Evolutionary conservation across 2,888 invertebrate species (phyloP).

Genomic region (Ochropleura leucogaster): DNA sequence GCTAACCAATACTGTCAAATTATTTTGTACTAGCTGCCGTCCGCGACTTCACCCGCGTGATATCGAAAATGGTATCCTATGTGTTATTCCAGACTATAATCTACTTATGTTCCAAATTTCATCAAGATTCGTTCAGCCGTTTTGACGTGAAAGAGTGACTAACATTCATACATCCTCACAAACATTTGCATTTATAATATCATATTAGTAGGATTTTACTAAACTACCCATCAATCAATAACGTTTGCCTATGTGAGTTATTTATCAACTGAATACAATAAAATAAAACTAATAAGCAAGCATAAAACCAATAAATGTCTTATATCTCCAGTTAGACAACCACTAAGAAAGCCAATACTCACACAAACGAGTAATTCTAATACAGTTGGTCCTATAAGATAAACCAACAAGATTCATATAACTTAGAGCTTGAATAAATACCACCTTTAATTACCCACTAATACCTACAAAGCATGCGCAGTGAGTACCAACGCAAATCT

Average conservation of each 20-base stretch:
- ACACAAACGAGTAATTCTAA: not conserved
- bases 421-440: conserved; percentile 15
- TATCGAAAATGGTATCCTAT: too few relatives aligned
- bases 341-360: not conserved
- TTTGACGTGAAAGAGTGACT: too few relatives aligned
- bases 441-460: conserved; percentile 65
- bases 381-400: not conserved
- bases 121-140: too few relatives aligned
- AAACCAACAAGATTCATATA: conserved; percentile 5
- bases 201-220: too few relatives aligned
- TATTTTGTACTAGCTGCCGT: too few relatives aligned
- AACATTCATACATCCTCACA: too few relatives aligned
- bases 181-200: too few relatives aligned
- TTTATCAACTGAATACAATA: not conserved
- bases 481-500: conserved; percentile 70
- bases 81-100: too few relatives aligned
- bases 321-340: not conserved
- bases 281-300: not conserved
- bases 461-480: conserved; percentile 59
- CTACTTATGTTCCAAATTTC: too few relatives aligned
- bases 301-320: not conserved
- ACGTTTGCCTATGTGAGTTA: not conserved
- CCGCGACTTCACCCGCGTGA: too few relatives aligned
- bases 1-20: too few relatives aligned
- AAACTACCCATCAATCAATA: not conserved